Base-by-base conservation (phyloP, 2,888 invertebrate species). In the Muschampia plurimacula region DNA sequence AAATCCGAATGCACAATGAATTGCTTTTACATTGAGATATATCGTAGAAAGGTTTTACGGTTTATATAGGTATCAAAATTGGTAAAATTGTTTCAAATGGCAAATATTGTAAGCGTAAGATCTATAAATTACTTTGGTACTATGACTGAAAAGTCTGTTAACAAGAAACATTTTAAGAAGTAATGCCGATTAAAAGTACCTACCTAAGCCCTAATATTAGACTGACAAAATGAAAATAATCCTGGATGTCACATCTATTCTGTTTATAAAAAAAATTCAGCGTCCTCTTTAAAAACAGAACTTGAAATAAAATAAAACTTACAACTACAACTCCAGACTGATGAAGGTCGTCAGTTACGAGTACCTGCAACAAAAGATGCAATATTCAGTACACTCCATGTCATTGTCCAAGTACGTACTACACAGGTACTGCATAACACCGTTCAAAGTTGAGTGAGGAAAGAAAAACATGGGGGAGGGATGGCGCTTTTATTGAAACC, bases 401-500 rank as follows among this genome's bases (percentile, higher is more conserved):
- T 49, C 60, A 55, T 55, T 4, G 6, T 22, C 55, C 55, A 55
- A 55, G 55, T 52, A 66, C 15, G 59, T 66, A 22, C 65, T 72
- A 41, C 49, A 72, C 71, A 64, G 71, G 66, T 85, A 81, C 83
- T 87, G 91, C 87, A 90, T 88, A 90, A 90, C 89, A 82, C 87
- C 90, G 87, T 92, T 90, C 91, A 89, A 84, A 85, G 87, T 88
- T 85, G 83, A 88, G 85, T 86, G 92, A 91, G 91, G 91, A 93
- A 93, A 93, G 93, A 92, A 93, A 92, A 93, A 93, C 93, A 91
- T 87, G 89, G 91, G 88, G 89, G 89, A 85, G 90, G 89, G 88
- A 85, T 85, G 91, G 92, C 86, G 89, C 92, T 93, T 93, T 93
- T 93, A 93, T 94, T 92, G 92, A 91, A 92, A 93, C 92, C 92